Evolutionary conservation across 2,888 invertebrate species (phyloP).

Genomic region (Cybosia mesomella): DNA sequence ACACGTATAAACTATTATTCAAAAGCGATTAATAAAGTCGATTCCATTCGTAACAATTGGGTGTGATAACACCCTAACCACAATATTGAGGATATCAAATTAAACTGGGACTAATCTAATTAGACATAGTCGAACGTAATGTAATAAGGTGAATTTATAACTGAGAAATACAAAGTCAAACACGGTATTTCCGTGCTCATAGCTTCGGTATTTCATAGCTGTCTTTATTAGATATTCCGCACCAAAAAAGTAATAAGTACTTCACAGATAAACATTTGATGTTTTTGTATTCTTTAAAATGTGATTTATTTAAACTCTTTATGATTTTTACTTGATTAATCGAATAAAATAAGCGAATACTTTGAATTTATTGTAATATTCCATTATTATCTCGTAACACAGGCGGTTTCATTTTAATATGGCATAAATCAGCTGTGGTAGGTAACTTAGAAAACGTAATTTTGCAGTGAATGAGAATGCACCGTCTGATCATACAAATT

Average conservation of each 20-base stretch:
- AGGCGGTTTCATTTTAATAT: slow-evolving; percentile 34
- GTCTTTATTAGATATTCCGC: neutral
- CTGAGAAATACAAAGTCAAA: slow-evolving; percentile 2
- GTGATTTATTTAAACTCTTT: neutral
- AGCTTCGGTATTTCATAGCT: no score
- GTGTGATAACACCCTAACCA: slow-evolving; percentile 13
- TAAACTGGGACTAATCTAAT: slow-evolving; percentile 14
- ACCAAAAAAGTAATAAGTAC: no score
- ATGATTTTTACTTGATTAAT: neutral
- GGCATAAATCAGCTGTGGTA: slow-evolving; percentile 30
- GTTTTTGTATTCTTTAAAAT: neutral
- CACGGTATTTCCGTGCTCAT: no score
- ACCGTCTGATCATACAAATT: slow-evolving; percentile 40
- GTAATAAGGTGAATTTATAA: slow-evolving; percentile 10
- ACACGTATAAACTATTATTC: neutral
- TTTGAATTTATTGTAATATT: neutral
- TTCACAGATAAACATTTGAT: no score
- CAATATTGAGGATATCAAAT: slow-evolving; percentile 13
- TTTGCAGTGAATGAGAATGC: slow-evolving; percentile 37
- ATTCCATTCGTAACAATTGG: slow-evolving; percentile 20
- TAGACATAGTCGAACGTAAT: slow-evolving; percentile 4
- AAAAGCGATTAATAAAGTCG: neutral
- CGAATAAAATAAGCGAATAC: neutral
- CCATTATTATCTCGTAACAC: slow-evolving; percentile 33
- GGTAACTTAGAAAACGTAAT: slow-evolving; percentile 33